These are phyloP conservation scores for Matsumurasca onukii DNA, from an alignment of 1,140 invertebrate species.

Conservation along the genomic window DNA sequence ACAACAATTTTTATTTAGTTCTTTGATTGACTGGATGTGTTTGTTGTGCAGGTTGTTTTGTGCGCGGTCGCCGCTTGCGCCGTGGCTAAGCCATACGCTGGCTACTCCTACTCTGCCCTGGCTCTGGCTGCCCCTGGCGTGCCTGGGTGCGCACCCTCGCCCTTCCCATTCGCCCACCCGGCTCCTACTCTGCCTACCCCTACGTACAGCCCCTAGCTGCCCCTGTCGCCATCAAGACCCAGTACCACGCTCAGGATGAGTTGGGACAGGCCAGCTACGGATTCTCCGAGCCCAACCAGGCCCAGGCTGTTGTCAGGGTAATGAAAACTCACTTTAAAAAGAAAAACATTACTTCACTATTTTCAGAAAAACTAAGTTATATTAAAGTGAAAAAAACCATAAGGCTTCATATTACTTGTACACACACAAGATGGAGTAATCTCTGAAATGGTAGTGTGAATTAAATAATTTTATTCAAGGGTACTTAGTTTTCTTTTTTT, in stretches of 20 bases:
- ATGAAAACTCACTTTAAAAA: neutral
- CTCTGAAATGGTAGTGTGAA: too few species aligned
- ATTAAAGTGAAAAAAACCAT: too few species aligned
- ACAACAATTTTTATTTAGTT: neutral
- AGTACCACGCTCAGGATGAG: slow-evolving; percentile 58
- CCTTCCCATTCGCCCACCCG: slow-evolving; percentile 39
- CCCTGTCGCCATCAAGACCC: slow-evolving; percentile 50
- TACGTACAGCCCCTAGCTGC: slow-evolving; percentile 48
- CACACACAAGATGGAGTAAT: too few species aligned
- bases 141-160: slow-evolving; percentile 12
- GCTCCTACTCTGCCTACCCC: slow-evolving; percentile 36
- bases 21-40: too few species aligned
- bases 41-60: slow-evolving; percentile 23
- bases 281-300: slow-evolving; percentile 55
- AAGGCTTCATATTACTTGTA: too few species aligned
- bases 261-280: slow-evolving; percentile 58
- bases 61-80: slow-evolving; percentile 24
- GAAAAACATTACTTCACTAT: neutral
- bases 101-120: slow-evolving; percentile 30
- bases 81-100: slow-evolving; percentile 14
- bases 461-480: neutral
- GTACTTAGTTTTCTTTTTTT: too few species aligned
- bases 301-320: slow-evolving; percentile 52
- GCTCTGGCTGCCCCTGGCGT: slow-evolving; percentile 21
- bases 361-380: neutral